Evolutionary conservation across 2,888 invertebrate species (phyloP), one percentile per base, ranked within the genome.

Genomic region (Periphyllus acericola): DNA sequence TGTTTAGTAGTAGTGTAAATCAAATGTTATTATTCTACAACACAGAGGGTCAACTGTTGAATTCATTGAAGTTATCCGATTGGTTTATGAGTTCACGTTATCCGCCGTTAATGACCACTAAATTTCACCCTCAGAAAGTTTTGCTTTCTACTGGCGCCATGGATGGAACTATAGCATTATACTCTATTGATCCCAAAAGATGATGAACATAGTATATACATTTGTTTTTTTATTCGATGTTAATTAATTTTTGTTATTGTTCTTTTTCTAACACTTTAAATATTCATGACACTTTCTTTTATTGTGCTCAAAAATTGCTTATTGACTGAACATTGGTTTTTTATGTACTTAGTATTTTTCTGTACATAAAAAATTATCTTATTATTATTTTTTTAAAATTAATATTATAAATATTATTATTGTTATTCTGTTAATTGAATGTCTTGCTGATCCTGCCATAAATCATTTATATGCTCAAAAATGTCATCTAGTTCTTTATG

Each of bases 81-180:
- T 97, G 98, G 86, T 98, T 98, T 92, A 96, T 89, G 89, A 80
- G 83, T 68, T 36, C 75, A 36, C 75, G 82, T 66, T 52, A 71
- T 71, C 52, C 76, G 21, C 89, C 89, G 34, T 80, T 88, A 79
- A 79, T 68, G 32, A 80, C 87, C 17, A 32, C 88, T 9, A 95
- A 97, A 76, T 98, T 98, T 93, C 98, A 99, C 92, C 96, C 97
- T 68, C 94, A 96, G 91, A 95, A 96, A 91, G 94, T 96, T 90
- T 94, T 95, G 89, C 92, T 98, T 91, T 97, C 97, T 89, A 96
- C 96, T 90, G 98, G 98, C 90, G 95, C 96, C 89, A 94, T 95
- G 90, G 98, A 98, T 92, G 95, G 95, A 90, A 94, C 95, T 90
- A 95, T 98, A 90, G 95, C 95, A 90, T 96, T 98, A 90, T 98